Base-by-base conservation (phyloP, 2,888 invertebrate species). In the Dichetophora obliterata region DNA sequence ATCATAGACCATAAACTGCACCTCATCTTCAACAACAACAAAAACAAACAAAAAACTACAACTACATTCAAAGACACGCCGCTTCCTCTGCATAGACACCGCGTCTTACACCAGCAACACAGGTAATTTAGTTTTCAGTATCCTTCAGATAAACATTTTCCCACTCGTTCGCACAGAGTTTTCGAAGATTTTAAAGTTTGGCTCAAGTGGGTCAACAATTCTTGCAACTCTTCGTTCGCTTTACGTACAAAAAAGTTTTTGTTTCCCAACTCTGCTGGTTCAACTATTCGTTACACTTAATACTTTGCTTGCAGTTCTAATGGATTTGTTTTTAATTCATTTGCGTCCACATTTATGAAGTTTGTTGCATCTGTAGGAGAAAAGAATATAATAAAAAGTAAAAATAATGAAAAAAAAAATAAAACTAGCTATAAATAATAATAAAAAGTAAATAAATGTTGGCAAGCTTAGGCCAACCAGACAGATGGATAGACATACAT, bases 271-370 rank as follows among this genome's bases (percentile, higher is more conserved):
- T 22, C 24, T 27, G 34, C 31, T 52, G 54, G 54, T 11, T 8
- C 16, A 54, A 50, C 31, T 69, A 37, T 73, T 73, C 63, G 70
- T 74, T 78, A 70, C 70, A 75, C 73, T 74, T 70, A 70, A 63
- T 73, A 54, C 61, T 78, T 73, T 65, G 65, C 72, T 75, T 31
- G 75, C 59, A 75, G 76, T 75, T 79, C 34, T 73, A 77, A 80
- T 74, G 75, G 61, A 78, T 80, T 77, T 74, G 75, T 75, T 78
- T 77, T 78, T 80, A 75, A 80, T 75, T 77, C 75, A 74, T 78
- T 77, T 78, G 77, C 66, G 72, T 75, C 72, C 75, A 73, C 73
- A 76, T 78, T 78, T 78, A 69, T 76, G 69, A 76, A 76, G 75
- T 69, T 75, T 69, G 70, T 31, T 73, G 61, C 66, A 65, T 14